phyloP scores from a whole-genome alignment of 2,797 vertebrate species.

The Thunnus albacares region DNA sequence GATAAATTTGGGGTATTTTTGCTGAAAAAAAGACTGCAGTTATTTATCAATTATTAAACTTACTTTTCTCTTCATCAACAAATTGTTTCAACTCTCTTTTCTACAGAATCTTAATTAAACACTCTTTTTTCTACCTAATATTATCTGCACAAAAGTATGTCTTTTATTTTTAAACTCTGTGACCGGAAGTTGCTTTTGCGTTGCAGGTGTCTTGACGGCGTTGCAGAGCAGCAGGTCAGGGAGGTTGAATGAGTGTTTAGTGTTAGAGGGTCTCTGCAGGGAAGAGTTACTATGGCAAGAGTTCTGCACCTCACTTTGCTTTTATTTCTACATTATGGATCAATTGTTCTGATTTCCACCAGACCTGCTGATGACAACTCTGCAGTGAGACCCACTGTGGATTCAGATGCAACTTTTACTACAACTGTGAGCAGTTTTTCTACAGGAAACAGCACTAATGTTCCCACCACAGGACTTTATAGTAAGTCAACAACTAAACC shows the following conservation, averaged over 20 bases:
- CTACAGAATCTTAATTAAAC: neutral
- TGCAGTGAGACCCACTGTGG: neutral
- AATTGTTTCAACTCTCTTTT: neutral
- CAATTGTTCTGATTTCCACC: neutral
- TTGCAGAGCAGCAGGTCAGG: conserved; percentile 30
- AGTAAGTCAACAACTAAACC: conserved; percentile 44
- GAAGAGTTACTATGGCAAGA: conserved; percentile 57
- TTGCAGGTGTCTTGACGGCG: neutral
- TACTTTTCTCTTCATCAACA: too few species aligned
- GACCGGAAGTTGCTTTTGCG: conserved; percentile 45
- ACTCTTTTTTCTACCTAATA: neutral
- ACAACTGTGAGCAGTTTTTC: conserved; percentile 25
- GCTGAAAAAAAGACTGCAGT: too few species aligned
- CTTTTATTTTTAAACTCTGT: conserved; percentile 42
- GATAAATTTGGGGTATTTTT: too few species aligned
- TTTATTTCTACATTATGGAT: conserved; percentile 31
- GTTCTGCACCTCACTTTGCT: conserved; percentile 41
- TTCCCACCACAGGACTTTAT: conserved; percentile 21
- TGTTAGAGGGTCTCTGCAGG: conserved; percentile 26
- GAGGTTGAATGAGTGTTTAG: conserved; percentile 52
- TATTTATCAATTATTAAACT: too few species aligned
- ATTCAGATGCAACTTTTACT: neutral
- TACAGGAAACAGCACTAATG: conserved; percentile 34
- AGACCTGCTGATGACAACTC: neutral
- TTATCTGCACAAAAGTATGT: neutral